These are phyloP conservation scores for Elysia crispata DNA, from an alignment of 2,888 invertebrate species.

Conservation along the genomic window DNA sequence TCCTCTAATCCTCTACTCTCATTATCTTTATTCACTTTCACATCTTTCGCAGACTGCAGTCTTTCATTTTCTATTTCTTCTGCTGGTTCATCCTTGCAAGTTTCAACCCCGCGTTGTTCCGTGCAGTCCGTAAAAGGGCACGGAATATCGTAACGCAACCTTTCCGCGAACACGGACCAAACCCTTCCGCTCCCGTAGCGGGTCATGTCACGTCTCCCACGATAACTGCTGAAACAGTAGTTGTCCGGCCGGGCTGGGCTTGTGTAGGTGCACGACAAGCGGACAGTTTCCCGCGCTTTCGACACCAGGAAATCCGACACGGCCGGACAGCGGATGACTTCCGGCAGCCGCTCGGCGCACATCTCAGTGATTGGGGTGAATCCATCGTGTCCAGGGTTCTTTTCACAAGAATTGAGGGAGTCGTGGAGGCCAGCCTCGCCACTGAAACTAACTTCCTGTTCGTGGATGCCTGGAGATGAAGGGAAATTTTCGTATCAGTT, in stretches of 20 bases:
- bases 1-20: too few species aligned
- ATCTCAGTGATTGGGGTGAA: conserved; percentile 5
- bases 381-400: conserved; percentile 13
- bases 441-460: conserved; percentile 37
- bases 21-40: too few species aligned
- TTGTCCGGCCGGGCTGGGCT: conserved; percentile 5
- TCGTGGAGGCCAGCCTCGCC: conserved; percentile 20
- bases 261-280: background rate
- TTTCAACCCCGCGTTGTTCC: too few species aligned
- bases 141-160: background rate
- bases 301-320: background rate
- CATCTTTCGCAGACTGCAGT: too few species aligned
- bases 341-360: background rate
- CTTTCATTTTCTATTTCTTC: too few species aligned
- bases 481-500: background rate
- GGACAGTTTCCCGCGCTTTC: background rate
- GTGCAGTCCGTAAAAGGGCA: background rate
- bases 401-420: background rate
- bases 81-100: too few species aligned
- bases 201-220: background rate
- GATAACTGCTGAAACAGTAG: background rate
- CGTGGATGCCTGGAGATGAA: conserved; percentile 7
- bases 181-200: conserved; percentile 19
- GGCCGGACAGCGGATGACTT: too few species aligned
- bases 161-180: background rate